Base-by-base conservation (phyloP, 2,888 invertebrate species). In the Tineola bisselliella region DNA sequence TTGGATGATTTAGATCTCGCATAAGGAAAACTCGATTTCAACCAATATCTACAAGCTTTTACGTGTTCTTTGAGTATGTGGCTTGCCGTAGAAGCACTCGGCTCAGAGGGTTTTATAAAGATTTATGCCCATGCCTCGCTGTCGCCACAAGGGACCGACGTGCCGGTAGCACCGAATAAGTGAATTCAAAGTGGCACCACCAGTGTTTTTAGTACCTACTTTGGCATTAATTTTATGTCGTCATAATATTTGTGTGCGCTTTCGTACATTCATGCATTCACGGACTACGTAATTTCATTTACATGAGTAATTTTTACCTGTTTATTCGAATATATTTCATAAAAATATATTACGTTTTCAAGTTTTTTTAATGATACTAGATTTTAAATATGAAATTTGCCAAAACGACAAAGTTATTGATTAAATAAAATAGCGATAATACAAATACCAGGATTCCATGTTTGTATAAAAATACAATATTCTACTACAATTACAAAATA, bases 61-160 rank as follows among this genome's bases (percentile, higher is more conserved):
- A 48, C 48, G 48, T 48, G 48, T 48, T 48, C 48, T 48, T 17
- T 17, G 48, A 48, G 48, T 48, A 17, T 13, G 48, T 48, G 48
- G 48, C 48, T 48, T 48, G 15, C 15, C 8, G 17, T 48, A 48
- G 48, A 17, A 48, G 15, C 48, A 48, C 48, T 48, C 48, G 17
- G 48, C n/a, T 17, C 48, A 48, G 48, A 48, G 17, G 48, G 48
- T 48, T 48, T 48, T 48, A 48, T 15, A 48, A 48, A 48, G 48
- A 48, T 48, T 48, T 48, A 48, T 48, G 48, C 17, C 48, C 48
- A 17, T 48, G 48, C 48, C 48, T 48, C 17, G 48, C 48, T 48
- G 48, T 48, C 48, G 48, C 48, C 48, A 13, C 48, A 48, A 48
- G 15, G 48, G 48, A 48, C 48, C 48, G 48, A 48, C 48, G 48